Evolutionary conservation across 2,888 invertebrate genomes (phyloP).

Genomic region (Agrochola lota): DNA sequence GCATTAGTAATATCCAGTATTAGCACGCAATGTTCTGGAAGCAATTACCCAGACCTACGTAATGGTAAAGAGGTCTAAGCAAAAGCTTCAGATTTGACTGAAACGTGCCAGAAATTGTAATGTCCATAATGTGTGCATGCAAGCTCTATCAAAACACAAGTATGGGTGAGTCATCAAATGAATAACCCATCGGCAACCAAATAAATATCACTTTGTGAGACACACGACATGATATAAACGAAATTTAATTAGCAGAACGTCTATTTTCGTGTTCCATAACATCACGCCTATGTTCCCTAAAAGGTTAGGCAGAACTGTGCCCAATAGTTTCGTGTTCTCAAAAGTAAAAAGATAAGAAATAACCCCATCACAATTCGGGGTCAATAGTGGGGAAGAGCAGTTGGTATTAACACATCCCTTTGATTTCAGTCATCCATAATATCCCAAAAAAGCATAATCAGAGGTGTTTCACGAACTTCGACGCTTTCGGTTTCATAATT

Average conservation of each 20-base stretch:
- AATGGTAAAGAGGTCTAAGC: neutral
- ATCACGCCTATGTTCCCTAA: too few species aligned
- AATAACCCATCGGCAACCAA: neutral
- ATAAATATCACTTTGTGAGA: neutral
- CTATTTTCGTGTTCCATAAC: too few species aligned
- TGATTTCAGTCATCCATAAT: neutral
- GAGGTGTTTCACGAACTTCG: neutral
- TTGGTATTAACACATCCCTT: neutral
- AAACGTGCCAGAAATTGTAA: constrained; percentile 12
- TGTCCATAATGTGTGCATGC: constrained; percentile 5
- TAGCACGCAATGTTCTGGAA: constrained; percentile 7
- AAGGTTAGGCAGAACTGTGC: too few species aligned
- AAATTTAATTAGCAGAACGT: too few species aligned
- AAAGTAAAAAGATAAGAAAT: neutral
- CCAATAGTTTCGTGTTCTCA: neutral
- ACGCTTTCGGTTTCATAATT: too few species aligned
- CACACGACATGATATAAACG: too few species aligned
- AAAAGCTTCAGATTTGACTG: neutral
- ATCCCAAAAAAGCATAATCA: constrained; percentile 1
- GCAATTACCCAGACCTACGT: constrained; percentile 8
- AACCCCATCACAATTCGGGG: neutral
- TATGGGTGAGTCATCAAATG: neutral
- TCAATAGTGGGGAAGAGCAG: neutral
- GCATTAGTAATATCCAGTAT: constrained; percentile 4
- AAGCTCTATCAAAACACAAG: neutral